A percentile compares a stretch with the other conserved stretches of the same genome.
Evolutionary conservation across 2,113 vertebrate genomes (phyloP).

Genomic region (Etheostoma cragini): DNA sequence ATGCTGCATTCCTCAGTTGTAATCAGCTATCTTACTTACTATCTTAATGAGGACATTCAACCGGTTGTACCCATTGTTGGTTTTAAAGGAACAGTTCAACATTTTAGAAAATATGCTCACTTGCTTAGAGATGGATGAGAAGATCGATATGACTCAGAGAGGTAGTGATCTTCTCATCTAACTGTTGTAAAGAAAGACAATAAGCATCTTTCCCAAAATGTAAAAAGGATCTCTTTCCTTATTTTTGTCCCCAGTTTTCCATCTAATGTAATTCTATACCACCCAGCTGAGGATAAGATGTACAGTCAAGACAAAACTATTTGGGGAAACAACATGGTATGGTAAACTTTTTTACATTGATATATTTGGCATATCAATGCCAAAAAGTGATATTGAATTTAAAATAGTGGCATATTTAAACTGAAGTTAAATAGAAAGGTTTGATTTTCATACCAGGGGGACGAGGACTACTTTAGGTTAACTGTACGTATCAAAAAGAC

Average conservation of each 20-base stretch:
- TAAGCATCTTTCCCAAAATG: no score
- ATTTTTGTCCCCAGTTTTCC: background rate
- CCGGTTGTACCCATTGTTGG: background rate
- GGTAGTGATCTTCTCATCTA: background rate
- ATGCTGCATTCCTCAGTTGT: background rate
- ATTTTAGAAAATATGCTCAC: background rate
- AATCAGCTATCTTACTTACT: background rate
- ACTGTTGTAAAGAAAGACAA: background rate
- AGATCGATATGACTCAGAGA: background rate
- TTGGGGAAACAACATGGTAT: slow-evolving; percentile 19
- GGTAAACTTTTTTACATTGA: slow-evolving; percentile 20
- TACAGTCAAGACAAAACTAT: background rate
- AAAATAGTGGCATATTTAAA: no score
- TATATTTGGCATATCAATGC: background rate
- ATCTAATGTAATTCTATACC: background rate
- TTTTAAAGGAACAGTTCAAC: background rate
- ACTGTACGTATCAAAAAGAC: no score
- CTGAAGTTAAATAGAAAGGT: no score
- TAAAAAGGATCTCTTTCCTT: background rate
- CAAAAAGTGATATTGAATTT: no score
- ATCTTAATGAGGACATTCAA: background rate
- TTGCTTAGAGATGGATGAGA: background rate
- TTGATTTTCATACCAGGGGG: no score
- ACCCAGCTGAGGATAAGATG: background rate
- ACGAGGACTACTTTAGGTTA: no score